Percentiles rank a stretch among this genome's conserved stretches.
phyloP scores from a whole-genome alignment of 2,888 invertebrate genomes.

The Linyphia triangularis region DNA sequence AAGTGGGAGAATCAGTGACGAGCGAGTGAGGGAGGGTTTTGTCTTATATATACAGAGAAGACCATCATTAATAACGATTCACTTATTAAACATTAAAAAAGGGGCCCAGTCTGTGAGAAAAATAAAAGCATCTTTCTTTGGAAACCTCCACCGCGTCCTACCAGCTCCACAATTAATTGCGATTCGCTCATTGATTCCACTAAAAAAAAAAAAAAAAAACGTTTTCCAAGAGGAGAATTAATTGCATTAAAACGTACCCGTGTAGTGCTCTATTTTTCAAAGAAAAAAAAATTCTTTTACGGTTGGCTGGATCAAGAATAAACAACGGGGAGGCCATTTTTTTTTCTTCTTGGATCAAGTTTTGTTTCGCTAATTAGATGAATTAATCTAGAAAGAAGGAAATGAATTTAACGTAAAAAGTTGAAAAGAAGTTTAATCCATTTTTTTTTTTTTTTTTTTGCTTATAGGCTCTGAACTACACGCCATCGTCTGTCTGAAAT shows the following conservation, averaged over 20 bases:
- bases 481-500: too few relatives aligned
- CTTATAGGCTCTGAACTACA: too few relatives aligned
- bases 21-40: too few relatives aligned
- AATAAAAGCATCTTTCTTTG: background rate
- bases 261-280: background rate
- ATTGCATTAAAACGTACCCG: background rate
- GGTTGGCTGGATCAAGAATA: background rate
- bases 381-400: background rate
- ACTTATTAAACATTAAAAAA: background rate
- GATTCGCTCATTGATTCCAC: background rate
- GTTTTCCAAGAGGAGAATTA: background rate
- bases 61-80: background rate
- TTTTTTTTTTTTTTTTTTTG: too few relatives aligned
- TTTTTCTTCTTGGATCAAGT: background rate
- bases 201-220: background rate
- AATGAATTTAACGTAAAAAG: background rate
- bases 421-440: background rate
- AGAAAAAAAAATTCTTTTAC: background rate
- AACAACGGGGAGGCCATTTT: background rate
- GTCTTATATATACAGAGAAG: too few relatives aligned
- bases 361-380: constrained; percentile 3
- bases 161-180: background rate
- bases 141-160: background rate
- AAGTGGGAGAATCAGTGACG: too few relatives aligned
- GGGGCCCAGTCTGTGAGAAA: too few relatives aligned